Evolutionary conservation across 1,140 invertebrate genomes (phyloP), one percentile per base, ranked within the genome.

Genomic region (Temnothorax nylanderi): DNA sequence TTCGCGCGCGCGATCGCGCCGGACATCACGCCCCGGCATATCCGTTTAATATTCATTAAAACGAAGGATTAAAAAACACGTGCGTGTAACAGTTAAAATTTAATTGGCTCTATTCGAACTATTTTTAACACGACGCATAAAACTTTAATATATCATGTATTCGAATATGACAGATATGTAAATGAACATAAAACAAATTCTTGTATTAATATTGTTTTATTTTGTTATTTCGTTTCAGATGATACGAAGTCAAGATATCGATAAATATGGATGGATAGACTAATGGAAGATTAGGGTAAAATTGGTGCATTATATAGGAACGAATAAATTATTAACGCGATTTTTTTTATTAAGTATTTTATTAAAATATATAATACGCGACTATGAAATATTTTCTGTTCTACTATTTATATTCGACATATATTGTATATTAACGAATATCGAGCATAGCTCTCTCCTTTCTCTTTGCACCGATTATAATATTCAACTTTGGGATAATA

Each of bases 21-120:
- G 64, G 37, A 44, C 37, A 44, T 26, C 26, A 1, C n/a, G 41
- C n/a, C 54, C n/a, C 54, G 18, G 54, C 54, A 8, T 10, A 11
- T 47, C 44, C 65, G 65, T 49, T 69, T 47, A 67, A 47, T 69
- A 26, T 49, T 69, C 21, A 49, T 69, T 49, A 49, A 69, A 49
- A 26, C 11, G 65, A 69, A 32, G 65, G 13, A 69, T 49, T 47
- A 16, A 69, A 69, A 49, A 26, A 10, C 6, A 44, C 11, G 1
- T 3, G n/a, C 21, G 41, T 69, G 21, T 69, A 47, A 69, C 41
- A 49, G 65, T 69, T 69, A 49, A 69, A 7, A 44, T 47, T 65
- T 69, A 49, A 69, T 69, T 69, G 41, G 21, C 41, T 32, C 65
- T 13, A 49, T 69, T 0, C n/a, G 6, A 13, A 32, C 26, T 69